Base-by-base conservation (phyloP, 1,140 invertebrate genomes). In the Papilio aristodemus region DNA sequence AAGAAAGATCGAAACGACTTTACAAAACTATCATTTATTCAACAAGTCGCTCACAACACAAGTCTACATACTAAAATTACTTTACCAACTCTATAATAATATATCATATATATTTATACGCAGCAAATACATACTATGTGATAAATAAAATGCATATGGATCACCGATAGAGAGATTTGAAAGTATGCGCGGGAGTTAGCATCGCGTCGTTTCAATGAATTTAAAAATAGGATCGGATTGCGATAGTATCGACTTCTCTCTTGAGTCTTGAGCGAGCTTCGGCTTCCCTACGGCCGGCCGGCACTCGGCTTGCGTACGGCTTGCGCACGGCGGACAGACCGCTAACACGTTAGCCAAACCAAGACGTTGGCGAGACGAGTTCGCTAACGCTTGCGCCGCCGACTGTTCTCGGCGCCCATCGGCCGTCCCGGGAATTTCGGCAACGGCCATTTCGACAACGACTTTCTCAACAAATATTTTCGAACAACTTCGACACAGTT, bases 401-500 rank as follows among this genome's bases (percentile, higher is more conserved):
- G 76, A 77, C 73, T 76, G 72, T 81, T 77, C 76, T 76, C 77
- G 79, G 74, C 77, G 72, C 74, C 76, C 75, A 73, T 74, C 79
- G 77, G 77, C 80, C 82, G 76, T 78, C 77, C 77, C 77, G 78
- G 79, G 70, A 66, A 70, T 79, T 83, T 84, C 83, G 80, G 79
- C 78, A 72, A 81, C 76, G 79, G 79, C 83, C 82, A 78, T 88
- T 91, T 89, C 80, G 80, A 86, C 85, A 86, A 41, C 74, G 78
- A 78, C 77, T 78, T 83, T 83, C 84, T 88, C 83, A 87, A 84
- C 75, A 86, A 86, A 87, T 77, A 86, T 90, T 90, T 91, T 90
- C 88, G 86, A 90, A 43, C 46, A 86, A 90, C 86, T 91, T 90
- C 85, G 88, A 90, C 80, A 89, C 83, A 91, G 85, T 85, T 89